Evolutionary conservation across 2,113 vertebrate genomes (phyloP).

Genomic region (Rutilus rutilus): DNA sequence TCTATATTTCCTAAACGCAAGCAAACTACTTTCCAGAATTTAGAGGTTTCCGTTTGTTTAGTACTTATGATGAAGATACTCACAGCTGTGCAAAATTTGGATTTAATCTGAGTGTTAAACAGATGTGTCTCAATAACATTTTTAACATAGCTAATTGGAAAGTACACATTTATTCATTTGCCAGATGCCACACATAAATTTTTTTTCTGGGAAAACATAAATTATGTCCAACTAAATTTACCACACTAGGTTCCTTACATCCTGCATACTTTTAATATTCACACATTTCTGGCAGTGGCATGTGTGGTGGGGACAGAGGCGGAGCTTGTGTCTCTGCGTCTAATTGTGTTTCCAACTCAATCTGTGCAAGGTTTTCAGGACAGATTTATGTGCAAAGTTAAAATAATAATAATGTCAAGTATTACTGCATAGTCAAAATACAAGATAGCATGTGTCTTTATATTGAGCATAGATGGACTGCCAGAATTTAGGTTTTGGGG

Average conservation of each 20-base stretch:
- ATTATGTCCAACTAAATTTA: constrained; percentile 64
- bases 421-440: constrained; percentile 46
- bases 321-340: constrained; percentile 29
- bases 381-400: background rate
- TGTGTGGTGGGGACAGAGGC: constrained; percentile 44
- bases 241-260: constrained; percentile 48
- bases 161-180: constrained; percentile 64
- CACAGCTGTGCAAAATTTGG: constrained; percentile 60
- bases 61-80: constrained; percentile 70
- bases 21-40: background rate
- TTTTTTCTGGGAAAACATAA: constrained; percentile 62
- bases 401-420: constrained; percentile 23
- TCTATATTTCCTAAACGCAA: background rate
- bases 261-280: constrained; percentile 44
- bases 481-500: constrained; percentile 5
- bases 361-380: constrained; percentile 6
- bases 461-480: constrained; percentile 12
- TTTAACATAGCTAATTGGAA: constrained; percentile 69
- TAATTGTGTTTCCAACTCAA: constrained; percentile 41
- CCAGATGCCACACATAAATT: constrained; percentile 70
- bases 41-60: constrained; percentile 57
- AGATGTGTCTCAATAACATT: constrained; percentile 70
- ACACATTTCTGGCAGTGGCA: constrained; percentile 45
- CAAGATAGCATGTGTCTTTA: constrained; percentile 32
- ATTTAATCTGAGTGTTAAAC: constrained; percentile 64